Base-by-base conservation (phyloP, 2,797 vertebrate species). In the Alca torda region DNA sequence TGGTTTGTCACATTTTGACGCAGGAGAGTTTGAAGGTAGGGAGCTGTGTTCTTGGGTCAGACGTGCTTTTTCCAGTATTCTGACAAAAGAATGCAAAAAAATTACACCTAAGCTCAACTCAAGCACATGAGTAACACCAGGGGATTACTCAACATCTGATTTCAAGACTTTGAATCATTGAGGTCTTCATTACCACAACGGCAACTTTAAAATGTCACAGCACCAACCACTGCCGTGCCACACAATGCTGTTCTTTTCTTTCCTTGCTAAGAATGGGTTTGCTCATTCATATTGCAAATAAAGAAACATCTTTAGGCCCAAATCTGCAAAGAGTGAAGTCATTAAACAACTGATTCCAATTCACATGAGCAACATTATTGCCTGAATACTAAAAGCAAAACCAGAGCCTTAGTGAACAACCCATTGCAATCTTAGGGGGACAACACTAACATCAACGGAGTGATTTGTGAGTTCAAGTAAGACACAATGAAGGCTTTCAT, bases 151-250 rank as follows among this genome's bases (percentile, higher is more conserved):
- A 86, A 69, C 51, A 68, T 87, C 90, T 89, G 90, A 97, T 93
- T 96, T 95, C 93, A 85, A 76, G 90, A 84, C 76, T 89, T 89
- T 95, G 94, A 95, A 88, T 97, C 95, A 96, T 76, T 65, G 35
- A 69, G 90, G 39, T 54, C 72, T 86, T 84, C 75, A 57, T 86
- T 84, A 76, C 76, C 89, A 79, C 76, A 86, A 30, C 6, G 56
- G 82, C 69, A 79, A 60, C 63, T 90, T 51, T 33, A 56, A 97
- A 96, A 95, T 95, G 94, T 95, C 82, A 88, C 79, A 51, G 82
- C 41, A 50, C 61, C 63, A 35, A 64, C 84, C 76, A 53, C 78
- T 23, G 46, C 67, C 0, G 1, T 16, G 57, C 61, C 70, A 75
- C 69, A 96, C 82, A 93, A 78, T 16, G 68, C 63, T 19, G 37